A percentile compares a stretch with the other conserved stretches of the same genome.
Evolutionary conservation across 2,797 vertebrate species (phyloP).

Genomic region (Phalloptychus januarius): DNA sequence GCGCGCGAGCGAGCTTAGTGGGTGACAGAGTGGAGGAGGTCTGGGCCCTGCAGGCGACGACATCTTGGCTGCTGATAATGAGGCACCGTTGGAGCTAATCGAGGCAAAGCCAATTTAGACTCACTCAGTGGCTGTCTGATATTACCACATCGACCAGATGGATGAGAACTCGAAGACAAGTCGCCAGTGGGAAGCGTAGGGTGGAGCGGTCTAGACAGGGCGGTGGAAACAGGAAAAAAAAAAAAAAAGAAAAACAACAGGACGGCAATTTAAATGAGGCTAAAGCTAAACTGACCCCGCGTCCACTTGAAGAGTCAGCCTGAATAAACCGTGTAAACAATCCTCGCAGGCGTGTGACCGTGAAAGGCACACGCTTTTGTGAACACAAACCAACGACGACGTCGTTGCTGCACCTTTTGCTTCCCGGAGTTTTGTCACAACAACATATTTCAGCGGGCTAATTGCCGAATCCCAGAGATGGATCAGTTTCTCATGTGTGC

Average conservation of each 20-base stretch:
- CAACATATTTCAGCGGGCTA: conserved; percentile 64
- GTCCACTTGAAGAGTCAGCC: conserved; percentile 2
- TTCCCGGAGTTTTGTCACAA: conserved; percentile 65
- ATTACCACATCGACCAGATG: conserved; percentile 51
- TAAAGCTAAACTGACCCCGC: neutral
- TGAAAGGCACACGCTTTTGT: conserved; percentile 12
- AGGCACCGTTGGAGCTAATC: conserved; percentile 61
- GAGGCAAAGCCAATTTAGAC: conserved; percentile 67
- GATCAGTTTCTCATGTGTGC: conserved; percentile 71
- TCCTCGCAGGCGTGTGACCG: conserved; percentile 12
- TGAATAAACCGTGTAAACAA: conserved; percentile 14
- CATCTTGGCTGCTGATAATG: conserved; percentile 67
- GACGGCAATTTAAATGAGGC: conserved; percentile 38
- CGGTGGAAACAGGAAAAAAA: neutral
- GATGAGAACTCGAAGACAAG: conserved; percentile 49
- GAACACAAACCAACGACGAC: conserved; percentile 20
- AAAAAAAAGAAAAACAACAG: conserved; percentile 8
- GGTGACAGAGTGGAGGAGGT: conserved; percentile 49
- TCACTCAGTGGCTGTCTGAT: conserved; percentile 51
- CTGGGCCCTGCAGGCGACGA: conserved; percentile 55
- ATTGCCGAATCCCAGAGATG: conserved; percentile 70
- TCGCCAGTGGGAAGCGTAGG: conserved; percentile 38
- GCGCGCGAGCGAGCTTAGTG: conserved; percentile 24
- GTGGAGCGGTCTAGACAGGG: conserved; percentile 38
- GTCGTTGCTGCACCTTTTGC: conserved; percentile 32